Percentiles rank a stretch among this genome's conserved stretches.
These are phyloP conservation scores for Carcharodon carcharias DNA, from an alignment of 2,797 vertebrate species.

Conservation along the genomic window DNA sequence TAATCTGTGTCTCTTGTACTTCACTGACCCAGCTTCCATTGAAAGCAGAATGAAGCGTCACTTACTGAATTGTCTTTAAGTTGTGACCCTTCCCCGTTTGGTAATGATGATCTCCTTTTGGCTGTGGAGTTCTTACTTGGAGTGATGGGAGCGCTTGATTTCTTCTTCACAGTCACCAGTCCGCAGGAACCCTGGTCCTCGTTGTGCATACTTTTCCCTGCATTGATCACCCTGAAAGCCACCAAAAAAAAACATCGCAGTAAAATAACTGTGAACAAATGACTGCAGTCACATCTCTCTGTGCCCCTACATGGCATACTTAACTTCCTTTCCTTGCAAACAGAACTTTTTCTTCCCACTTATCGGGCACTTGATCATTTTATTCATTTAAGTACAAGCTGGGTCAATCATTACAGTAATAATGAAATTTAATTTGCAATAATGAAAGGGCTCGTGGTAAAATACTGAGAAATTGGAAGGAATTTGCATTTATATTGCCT, in stretches of 20 bases:
- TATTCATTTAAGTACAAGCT: background rate
- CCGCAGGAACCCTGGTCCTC: slow-evolving; percentile 97
- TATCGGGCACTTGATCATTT: background rate
- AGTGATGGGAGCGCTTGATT: slow-evolving; percentile 59
- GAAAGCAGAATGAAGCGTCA: slow-evolving; percentile 24
- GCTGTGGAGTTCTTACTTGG: slow-evolving; percentile 65
- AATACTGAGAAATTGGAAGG: background rate
- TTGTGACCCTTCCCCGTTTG: slow-evolving; percentile 79
- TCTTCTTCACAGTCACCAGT: slow-evolving; percentile 77
- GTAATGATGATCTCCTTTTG: slow-evolving; percentile 81
- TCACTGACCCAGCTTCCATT: background rate
- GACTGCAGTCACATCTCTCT: slow-evolving; percentile 32
- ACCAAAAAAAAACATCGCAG: background rate
- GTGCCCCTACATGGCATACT: background rate
- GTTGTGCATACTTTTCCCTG: slow-evolving; percentile 90
- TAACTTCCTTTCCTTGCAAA: background rate
- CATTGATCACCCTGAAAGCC: slow-evolving; percentile 83
- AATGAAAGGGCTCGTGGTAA: slow-evolving; percentile 20
- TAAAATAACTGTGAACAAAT: slow-evolving; percentile 23
- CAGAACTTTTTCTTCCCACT: background rate
- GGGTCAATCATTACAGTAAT: background rate
- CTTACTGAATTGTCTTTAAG: slow-evolving; percentile 72
- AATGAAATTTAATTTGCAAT: background rate
- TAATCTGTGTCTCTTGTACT: background rate
- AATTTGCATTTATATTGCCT: slow-evolving; percentile 5